Evolutionary conservation across 2,888 invertebrate genomes (phyloP), one percentile per base, ranked within the genome.

Genomic region (Sicus ferrugineus): DNA sequence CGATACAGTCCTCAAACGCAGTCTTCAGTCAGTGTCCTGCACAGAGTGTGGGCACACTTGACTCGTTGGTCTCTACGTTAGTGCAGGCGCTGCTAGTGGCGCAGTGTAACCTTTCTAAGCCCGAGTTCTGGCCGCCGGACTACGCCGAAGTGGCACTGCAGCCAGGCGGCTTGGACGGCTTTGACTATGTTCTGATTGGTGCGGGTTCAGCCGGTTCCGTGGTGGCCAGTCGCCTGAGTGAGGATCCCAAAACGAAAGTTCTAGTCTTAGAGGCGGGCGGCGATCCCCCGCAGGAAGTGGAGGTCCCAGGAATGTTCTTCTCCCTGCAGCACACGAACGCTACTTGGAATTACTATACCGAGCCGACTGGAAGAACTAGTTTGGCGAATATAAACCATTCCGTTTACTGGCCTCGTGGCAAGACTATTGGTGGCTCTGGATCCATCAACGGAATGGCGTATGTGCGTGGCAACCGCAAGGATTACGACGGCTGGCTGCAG

Each of bases 391-490:
- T 58, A 4, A 68, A 78, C 14, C 72, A 76, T 19, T 84, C 76
- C 6, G 89, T 89, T 75, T 82, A 78, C 61, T 90, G 88, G 88
- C 86, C 88, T 0, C 84, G 89, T 21, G 90, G 90, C 0, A 90
- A 89, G 77, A 86, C 88, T 14, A 82, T 93, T 1, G 93, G 92
- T 0, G 93, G 92, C 0, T 86, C 88, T 1, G 89, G 90, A n/a
- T 85, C 86, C 0, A 86, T 90, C 3, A 92, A 92, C 80, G 89
- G 86, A 11, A 90, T 92, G 90, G 69, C 90, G 0, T 90, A 92
- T 78, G 79, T 90, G 0, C 85, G 89, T 4, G 92, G 92, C 0
- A 89, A 90, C 80, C 86, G 88, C 6, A 77, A 78, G 3, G 92
- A 92, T 78, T 92, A 88, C 77, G 89, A 92, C 76, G 78, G 84